These are phyloP conservation scores for Gortyna flavago DNA, from an alignment of 2,888 invertebrate species.

Conservation along the genomic window DNA sequence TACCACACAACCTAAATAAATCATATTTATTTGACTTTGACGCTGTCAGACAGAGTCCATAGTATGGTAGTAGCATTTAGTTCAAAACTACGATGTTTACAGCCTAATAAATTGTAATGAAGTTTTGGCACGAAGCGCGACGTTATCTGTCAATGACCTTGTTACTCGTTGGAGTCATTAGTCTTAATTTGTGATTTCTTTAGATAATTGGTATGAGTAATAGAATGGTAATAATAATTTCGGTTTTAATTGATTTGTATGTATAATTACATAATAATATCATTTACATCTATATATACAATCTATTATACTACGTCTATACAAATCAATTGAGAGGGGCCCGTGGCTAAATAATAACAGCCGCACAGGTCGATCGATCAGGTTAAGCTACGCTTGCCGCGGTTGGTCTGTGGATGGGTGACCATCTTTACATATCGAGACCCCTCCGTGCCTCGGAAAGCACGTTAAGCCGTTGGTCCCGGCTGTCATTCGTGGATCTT, in stretches of 20 bases:
- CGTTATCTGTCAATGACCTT: slow-evolving; percentile 59
- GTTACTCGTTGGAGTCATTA: slow-evolving; percentile 36
- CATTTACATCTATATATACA: neutral
- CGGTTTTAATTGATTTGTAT: neutral
- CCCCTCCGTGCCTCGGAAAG: too few species aligned
- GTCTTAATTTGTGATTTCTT: slow-evolving; percentile 31
- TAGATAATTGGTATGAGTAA: slow-evolving; percentile 41
- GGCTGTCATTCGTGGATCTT: too few species aligned
- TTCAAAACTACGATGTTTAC: slow-evolving; percentile 27
- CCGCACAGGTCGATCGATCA: too few species aligned
- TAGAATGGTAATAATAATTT: neutral
- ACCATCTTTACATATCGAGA: too few species aligned
- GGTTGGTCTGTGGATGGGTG: too few species aligned
- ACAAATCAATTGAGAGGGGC: too few species aligned
- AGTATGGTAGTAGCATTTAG: too few species aligned
- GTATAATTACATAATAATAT: neutral
- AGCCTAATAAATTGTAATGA: slow-evolving; percentile 11
- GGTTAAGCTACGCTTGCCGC: too few species aligned
- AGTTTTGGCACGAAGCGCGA: slow-evolving; percentile 20
- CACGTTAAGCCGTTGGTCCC: too few species aligned
- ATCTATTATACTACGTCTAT: neutral
- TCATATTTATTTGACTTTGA: neutral
- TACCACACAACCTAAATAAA: neutral
- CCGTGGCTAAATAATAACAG: too few species aligned
- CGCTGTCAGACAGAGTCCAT: neutral